phyloP scores from a whole-genome alignment of 2,888 invertebrate genomes.

The Aspidapion aeneum region DNA sequence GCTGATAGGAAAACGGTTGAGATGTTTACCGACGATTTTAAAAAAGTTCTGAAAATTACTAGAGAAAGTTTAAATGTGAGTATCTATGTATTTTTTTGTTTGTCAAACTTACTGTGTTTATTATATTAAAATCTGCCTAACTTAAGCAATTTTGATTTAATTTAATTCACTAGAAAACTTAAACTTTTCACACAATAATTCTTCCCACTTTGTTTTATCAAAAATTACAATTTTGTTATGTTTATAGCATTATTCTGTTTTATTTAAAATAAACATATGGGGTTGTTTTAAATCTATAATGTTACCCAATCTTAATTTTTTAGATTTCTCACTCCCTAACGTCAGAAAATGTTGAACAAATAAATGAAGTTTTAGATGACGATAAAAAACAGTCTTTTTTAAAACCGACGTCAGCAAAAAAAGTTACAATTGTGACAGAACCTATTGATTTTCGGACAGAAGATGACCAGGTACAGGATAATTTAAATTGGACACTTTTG shows the following conservation, averaged over 20 bases:
- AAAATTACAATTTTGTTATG: too few relatives aligned
- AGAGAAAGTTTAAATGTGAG: conserved; percentile 33
- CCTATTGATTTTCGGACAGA: not conserved
- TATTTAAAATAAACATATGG: not conserved
- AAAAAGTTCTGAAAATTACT: conserved; percentile 31
- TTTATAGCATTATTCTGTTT: too few relatives aligned
- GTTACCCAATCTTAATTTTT: too few relatives aligned
- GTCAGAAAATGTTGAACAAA: conserved; percentile 13
- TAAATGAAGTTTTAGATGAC: conserved; percentile 13
- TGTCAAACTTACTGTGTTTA: too few relatives aligned
- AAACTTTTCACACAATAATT: too few relatives aligned
- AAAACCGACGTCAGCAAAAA: not conserved
- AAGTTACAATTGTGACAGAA: not conserved
- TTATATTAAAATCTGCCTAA: too few relatives aligned
- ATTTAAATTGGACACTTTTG: too few relatives aligned
- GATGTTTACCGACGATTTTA: conserved; percentile 38
- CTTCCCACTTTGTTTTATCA: too few relatives aligned
- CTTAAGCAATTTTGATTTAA: too few relatives aligned
- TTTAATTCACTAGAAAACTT: too few relatives aligned
- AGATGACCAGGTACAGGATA: not conserved
- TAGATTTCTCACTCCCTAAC: conserved; percentile 10
- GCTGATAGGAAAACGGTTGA: conserved; percentile 34
- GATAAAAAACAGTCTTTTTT: conserved; percentile 1
- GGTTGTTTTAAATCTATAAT: too few relatives aligned
- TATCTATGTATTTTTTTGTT: too few relatives aligned